phyloP scores from a whole-genome alignment of 2,888 invertebrate species.

The Athripsodes cinereus region DNA sequence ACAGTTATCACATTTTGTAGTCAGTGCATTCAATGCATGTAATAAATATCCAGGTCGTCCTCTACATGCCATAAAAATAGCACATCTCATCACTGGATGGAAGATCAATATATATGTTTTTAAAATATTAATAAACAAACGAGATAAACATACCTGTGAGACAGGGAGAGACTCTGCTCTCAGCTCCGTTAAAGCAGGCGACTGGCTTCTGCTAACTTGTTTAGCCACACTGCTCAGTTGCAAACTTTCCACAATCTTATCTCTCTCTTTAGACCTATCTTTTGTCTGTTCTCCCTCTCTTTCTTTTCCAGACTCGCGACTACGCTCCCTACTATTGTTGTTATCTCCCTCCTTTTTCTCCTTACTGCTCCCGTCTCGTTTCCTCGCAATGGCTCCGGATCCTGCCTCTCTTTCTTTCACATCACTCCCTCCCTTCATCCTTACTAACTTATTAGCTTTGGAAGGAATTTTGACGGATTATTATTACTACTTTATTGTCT shows the following conservation, averaged over 20 bases:
- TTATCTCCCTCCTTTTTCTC: constrained; percentile 12
- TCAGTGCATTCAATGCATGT: no score
- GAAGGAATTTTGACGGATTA: constrained; percentile 25
- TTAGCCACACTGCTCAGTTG: constrained; percentile 50
- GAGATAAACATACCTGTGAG: constrained; percentile 34
- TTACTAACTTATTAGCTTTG: constrained; percentile 16
- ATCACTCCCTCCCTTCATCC: constrained; percentile 13
- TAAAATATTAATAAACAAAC: neutral
- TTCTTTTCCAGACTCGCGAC: constrained; percentile 20
- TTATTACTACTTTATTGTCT: neutral
- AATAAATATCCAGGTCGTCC: no score
- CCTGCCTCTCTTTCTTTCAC: neutral
- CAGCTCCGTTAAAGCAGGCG: constrained; percentile 50
- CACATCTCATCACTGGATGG: no score
- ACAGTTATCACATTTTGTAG: no score
- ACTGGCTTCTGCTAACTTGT: constrained; percentile 57
- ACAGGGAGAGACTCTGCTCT: constrained; percentile 46
- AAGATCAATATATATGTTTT: no score
- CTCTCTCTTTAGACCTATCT: constrained; percentile 19
- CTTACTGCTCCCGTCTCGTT: constrained; percentile 8
- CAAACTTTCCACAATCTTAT: constrained; percentile 39
- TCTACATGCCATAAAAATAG: no score
- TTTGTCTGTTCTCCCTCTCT: constrained; percentile 21
- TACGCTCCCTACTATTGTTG: constrained; percentile 13
- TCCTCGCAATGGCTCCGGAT: neutral